These are phyloP conservation scores for Asarcornis scutulata DNA, from an alignment of 2,113 vertebrate genomes.

Conservation along the genomic window DNA sequence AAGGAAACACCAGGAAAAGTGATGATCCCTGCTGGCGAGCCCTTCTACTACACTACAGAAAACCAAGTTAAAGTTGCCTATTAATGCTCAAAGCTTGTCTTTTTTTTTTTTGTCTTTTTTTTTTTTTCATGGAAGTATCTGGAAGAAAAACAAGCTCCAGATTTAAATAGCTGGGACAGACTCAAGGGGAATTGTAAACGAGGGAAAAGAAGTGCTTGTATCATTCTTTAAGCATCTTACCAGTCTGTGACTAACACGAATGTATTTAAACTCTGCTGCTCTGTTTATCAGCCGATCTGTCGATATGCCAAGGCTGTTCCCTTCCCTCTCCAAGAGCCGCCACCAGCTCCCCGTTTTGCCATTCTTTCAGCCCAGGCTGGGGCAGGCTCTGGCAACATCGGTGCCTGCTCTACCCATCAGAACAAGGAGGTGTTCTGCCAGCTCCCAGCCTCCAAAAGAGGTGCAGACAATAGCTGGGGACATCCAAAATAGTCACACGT, in stretches of 20 bases:
- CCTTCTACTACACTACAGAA: fast-evolving
- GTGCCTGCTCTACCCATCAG: neutral
- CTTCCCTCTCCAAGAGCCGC: neutral
- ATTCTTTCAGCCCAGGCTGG: neutral
- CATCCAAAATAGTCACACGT: neutral
- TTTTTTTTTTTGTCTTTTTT: neutral
- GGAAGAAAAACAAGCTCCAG: neutral
- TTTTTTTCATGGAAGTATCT: neutral
- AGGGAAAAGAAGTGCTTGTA: neutral
- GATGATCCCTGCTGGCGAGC: neutral
- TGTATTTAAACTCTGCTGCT: neutral
- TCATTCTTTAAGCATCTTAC: neutral
- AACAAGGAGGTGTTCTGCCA: neutral
- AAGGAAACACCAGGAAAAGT: neutral
- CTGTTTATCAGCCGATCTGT: neutral
- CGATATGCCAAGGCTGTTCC: neutral
- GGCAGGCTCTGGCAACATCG: neutral
- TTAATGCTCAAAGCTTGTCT: neutral
- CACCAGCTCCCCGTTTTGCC: neutral
- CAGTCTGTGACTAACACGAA: neutral
- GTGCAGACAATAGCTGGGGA: neutral
- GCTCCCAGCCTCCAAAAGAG: neutral
- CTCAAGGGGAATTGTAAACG: neutral
- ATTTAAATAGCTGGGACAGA: neutral
- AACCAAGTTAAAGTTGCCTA: neutral